Base-by-base conservation (phyloP, 2,888 invertebrate genomes). In the Xestobium rufovillosum region DNA sequence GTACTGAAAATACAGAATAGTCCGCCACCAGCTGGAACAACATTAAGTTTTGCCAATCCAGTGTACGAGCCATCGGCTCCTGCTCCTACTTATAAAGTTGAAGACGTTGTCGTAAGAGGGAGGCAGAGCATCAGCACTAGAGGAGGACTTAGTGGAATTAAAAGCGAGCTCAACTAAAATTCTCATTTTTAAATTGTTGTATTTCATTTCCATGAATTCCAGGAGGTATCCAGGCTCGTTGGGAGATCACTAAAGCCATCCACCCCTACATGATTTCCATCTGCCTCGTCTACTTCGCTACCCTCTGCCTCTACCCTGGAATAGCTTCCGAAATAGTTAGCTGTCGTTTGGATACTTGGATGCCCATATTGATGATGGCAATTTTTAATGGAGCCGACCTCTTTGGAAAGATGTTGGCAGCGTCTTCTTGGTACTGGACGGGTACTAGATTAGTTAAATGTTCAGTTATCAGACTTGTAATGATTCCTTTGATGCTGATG, bases 241-340 rank as follows among this genome's bases (percentile, higher is more conserved):
- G 83, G 76, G 80, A 83, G 43, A 89, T 90, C 1, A 82, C 88
- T 0, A 82, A 83, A 48, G 75, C 80, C 1, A 85, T 91, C 45
- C 90, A 87, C 66, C 90, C 89, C 0, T 89, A 89, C 65, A 92
- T 92, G 90, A 73, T 86, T 26, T 83, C 87, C 14, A 91, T 92
- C 49, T 84, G 83, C 0, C 66, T 88, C 42, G 89, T 89, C 2
- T 92, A 92, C 61, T 87, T 89, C 59, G 87, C 90, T 1, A 92
- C 92, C 0, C 72, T 92, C 3, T 86, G 86, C 42, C 69, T 92
- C 11, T 92, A 92, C 59, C 92, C 92, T 0, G 92, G 92, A 33
- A 87, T 92, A 32, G 81, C 88, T 37, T 87, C 90, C 0, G 91
- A 92, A 62, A 83, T 92, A 15, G 75, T 80, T 9, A 89, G 88